Conservation (phyloP, 1,140 invertebrate species). For the Pentalonia nigronervosa region DNA sequence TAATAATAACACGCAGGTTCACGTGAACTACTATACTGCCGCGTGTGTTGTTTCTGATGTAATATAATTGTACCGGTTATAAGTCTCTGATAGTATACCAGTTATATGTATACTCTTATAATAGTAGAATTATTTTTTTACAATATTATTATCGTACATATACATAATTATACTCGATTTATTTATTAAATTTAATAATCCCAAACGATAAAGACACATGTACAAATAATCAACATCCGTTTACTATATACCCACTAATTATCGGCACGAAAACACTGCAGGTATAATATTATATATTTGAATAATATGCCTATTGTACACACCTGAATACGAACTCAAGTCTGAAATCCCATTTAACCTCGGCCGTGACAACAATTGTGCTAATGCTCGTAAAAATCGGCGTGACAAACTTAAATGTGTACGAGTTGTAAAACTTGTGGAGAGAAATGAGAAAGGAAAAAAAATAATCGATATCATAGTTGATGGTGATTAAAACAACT, state of each 20-base stretch:
- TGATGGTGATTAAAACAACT: neutral
- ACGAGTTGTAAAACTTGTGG: neutral
- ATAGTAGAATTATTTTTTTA: neutral
- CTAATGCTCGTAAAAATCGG: neutral
- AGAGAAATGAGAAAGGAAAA: neutral
- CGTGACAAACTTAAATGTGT: neutral
- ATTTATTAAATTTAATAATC: neutral
- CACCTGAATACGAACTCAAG: neutral
- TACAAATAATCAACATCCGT: neutral
- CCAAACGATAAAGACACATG: neutral
- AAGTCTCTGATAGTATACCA: too few species aligned
- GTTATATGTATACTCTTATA: neutral
- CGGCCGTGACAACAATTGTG: neutral
- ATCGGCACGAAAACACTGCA: neutral
- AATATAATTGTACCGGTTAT: neutral
- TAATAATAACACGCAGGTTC: neutral
- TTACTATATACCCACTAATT: neutral
- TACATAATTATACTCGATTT: neutral
- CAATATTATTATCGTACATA: neutral
- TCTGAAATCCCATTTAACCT: neutral
- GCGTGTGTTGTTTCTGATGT: neutral
- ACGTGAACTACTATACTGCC: neutral
- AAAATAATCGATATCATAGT: neutral
- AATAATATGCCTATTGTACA: too few species aligned
- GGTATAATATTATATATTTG: neutral